phyloP scores from a whole-genome alignment of 2,113 vertebrate species.

The Girardinichthys multiradiatus region DNA sequence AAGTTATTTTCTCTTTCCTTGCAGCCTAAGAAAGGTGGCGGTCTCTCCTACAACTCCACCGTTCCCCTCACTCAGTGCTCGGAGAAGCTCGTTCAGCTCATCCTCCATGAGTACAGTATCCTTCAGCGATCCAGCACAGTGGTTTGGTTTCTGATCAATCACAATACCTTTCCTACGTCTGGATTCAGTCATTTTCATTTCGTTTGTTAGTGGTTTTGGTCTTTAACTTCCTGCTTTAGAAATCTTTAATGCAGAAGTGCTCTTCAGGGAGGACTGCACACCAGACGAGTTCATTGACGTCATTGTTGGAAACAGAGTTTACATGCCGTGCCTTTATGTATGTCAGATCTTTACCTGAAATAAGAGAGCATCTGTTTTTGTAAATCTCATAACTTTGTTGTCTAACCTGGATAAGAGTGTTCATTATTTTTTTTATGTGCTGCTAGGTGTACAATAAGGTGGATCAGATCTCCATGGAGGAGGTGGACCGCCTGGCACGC shows the following conservation, averaged over 20 bases:
- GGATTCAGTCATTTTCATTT: neutral
- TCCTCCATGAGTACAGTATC: conserved; percentile 99
- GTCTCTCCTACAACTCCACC: conserved; percentile 97
- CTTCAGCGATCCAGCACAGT: no score
- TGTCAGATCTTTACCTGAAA: conserved; percentile 61
- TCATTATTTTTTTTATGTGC: conserved; percentile 10
- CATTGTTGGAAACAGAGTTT: conserved; percentile 97
- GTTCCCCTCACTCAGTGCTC: conserved; percentile 95
- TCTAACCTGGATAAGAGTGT: no score
- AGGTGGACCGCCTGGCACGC: conserved; percentile 92
- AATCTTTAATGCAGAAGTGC: conserved; percentile 98
- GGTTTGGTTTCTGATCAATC: no score
- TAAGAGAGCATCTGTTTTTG: neutral
- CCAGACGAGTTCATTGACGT: conserved; percentile 98
- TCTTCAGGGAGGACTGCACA: conserved; percentile 95
- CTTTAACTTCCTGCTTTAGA: conserved; percentile 87
- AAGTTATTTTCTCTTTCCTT: neutral
- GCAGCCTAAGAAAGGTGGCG: conserved; percentile 97
- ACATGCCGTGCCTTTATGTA: conserved; percentile 98
- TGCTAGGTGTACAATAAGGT: conserved; percentile 98
- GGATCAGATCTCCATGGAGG: conserved; percentile 98
- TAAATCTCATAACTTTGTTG: neutral
- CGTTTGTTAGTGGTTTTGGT: neutral
- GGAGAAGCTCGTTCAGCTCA: conserved; percentile 96
- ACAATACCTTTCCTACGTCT: neutral